phyloP scores from a whole-genome alignment of 2,888 invertebrate species.

The Criorhina ranunculi region DNA sequence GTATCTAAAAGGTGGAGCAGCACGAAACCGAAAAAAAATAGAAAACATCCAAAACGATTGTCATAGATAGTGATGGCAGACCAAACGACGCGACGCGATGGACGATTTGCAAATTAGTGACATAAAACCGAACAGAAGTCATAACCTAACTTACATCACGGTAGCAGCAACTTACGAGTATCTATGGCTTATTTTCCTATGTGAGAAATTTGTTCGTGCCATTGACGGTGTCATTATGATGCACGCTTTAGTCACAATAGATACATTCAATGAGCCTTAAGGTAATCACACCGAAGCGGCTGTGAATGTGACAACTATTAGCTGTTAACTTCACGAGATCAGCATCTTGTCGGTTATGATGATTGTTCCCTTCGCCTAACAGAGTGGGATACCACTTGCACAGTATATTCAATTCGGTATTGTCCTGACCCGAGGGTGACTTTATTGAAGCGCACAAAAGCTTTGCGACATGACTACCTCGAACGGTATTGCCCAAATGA shows the following conservation, averaged over 20 bases:
- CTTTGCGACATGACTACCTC: constrained; percentile 21
- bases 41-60: neutral
- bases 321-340: constrained; percentile 39
- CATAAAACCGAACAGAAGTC: constrained; percentile 25
- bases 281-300: constrained; percentile 32
- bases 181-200: neutral
- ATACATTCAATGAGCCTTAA: constrained; percentile 51
- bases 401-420: constrained; percentile 10
- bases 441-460: constrained; percentile 23
- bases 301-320: constrained; percentile 63
- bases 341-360: constrained; percentile 27
- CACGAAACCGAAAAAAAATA: neutral
- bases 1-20: neutral
- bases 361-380: constrained; percentile 22
- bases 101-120: constrained; percentile 2
- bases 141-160: constrained; percentile 17
- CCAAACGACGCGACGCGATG: neutral
- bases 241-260: constrained; percentile 64
- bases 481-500: constrained; percentile 13
- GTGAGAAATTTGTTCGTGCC: constrained; percentile 49
- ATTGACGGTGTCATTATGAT: constrained; percentile 58
- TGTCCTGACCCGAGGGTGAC: constrained; percentile 43
- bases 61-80: too few relatives aligned
- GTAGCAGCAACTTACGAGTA: too few relatives aligned
- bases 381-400: neutral